Conservation (phyloP, 2,797 vertebrate species). For the Onychomys arenicola region DNA sequence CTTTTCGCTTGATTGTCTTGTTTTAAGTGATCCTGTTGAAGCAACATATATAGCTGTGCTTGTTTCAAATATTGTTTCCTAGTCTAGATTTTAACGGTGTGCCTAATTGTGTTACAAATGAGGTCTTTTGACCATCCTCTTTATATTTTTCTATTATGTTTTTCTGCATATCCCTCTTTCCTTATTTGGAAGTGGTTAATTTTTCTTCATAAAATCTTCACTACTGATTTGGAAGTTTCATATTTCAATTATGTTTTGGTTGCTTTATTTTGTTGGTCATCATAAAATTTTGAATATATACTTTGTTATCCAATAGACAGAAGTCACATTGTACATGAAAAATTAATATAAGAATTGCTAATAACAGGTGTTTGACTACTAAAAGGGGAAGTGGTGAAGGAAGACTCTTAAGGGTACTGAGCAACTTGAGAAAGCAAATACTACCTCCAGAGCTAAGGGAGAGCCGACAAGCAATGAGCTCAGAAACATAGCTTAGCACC, state of each 20-base stretch:
- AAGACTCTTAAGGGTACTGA: not conserved
- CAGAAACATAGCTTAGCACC: not conserved
- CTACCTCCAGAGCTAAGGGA: not conserved
- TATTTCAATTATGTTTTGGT: not conserved
- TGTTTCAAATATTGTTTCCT: not conserved
- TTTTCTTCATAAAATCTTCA: not conserved
- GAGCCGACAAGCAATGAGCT: not conserved
- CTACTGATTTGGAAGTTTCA: conserved; percentile 47
- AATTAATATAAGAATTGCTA: not conserved
- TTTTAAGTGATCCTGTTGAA: not conserved
- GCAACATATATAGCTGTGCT: not conserved
- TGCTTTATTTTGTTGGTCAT: not conserved
- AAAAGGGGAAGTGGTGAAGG: not conserved
- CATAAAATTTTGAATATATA: not conserved
- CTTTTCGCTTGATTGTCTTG: not conserved
- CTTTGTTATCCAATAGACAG: not conserved
- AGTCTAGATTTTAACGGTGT: conserved; percentile 1
- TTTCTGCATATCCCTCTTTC: not conserved
- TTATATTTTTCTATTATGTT: conserved; percentile 6
- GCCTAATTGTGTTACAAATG: not conserved
- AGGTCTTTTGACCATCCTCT: not conserved
- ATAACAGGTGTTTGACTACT: not conserved
- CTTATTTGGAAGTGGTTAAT: not conserved
- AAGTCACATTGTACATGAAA: not conserved
- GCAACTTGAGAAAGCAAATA: not conserved